Percentiles rank a stretch among this genome's conserved stretches.
Conservation (phyloP, 1,140 invertebrate genomes). For the Aculops lycopersici region DNA sequence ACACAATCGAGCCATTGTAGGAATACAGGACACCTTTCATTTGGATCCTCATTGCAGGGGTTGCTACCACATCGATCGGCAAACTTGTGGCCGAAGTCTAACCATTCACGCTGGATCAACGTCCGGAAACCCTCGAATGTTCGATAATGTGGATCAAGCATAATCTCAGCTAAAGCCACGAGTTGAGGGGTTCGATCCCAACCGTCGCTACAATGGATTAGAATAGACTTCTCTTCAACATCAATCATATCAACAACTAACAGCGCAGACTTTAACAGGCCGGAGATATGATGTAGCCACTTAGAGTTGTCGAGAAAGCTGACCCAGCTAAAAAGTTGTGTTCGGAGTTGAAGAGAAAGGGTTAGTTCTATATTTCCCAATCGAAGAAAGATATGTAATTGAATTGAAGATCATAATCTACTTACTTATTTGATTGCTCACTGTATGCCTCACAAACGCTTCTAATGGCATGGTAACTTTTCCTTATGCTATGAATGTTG, state of each 20-base stretch:
- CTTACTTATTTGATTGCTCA: conserved; percentile 34
- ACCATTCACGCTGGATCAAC: conserved; percentile 69
- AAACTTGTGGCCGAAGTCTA: conserved; percentile 88
- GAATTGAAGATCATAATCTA: background rate
- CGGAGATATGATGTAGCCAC: conserved; percentile 62
- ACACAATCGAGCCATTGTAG: conserved; percentile 89
- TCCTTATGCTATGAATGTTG: conserved; percentile 76
- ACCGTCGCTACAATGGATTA: conserved; percentile 83
- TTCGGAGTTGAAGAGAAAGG: conserved; percentile 14
- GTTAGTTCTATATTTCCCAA: background rate
- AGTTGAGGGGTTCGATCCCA: conserved; percentile 90
- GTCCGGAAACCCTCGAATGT: conserved; percentile 71
- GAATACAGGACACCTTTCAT: conserved; percentile 80
- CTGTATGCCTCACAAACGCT: conserved; percentile 33
- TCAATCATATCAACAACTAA: conserved; percentile 44
- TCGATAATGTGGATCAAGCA: conserved; percentile 68
- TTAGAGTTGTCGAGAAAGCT: conserved; percentile 49
- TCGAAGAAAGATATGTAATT: background rate
- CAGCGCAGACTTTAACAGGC: conserved; percentile 39
- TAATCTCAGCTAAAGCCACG: conserved; percentile 52
- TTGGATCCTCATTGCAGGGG: conserved; percentile 41
- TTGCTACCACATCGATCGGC: conserved; percentile 65
- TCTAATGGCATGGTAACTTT: conserved; percentile 22
- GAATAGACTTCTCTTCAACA: conserved; percentile 46
- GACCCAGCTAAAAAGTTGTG: conserved; percentile 67